phyloP scores from a whole-genome alignment of 2,113 vertebrate genomes.

The Oryzias woworae region DNA sequence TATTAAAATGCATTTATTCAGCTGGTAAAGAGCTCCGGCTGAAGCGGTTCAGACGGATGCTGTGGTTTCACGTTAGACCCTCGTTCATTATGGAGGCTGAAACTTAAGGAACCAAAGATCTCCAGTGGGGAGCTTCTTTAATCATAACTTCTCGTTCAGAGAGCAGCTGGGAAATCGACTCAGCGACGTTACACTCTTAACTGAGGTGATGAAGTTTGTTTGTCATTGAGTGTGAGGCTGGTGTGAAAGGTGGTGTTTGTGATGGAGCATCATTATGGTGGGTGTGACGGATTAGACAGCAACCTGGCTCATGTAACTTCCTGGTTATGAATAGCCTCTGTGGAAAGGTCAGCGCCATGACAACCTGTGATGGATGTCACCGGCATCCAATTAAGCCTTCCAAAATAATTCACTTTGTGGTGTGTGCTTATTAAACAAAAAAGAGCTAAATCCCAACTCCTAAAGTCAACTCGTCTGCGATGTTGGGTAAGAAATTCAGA shows the following conservation, averaged over 20 bases:
- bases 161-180: too few species aligned
- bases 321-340: conserved; percentile 81
- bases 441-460: conserved; percentile 78
- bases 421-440: conserved; percentile 82
- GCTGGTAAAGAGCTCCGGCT: too few species aligned
- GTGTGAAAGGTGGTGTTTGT: conserved; percentile 33
- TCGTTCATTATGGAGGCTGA: too few species aligned
- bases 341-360: conserved; percentile 82
- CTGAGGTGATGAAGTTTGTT: conserved; percentile 16
- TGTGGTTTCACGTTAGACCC: too few species aligned
- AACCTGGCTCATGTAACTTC: conserved; percentile 76
- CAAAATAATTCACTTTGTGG: conserved; percentile 72
- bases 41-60: too few species aligned
- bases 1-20: too few species aligned
- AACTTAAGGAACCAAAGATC: too few species aligned
- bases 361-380: conserved; percentile 83
- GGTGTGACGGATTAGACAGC: conserved; percentile 70
- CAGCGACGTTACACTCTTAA: too few species aligned
- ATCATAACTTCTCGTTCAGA: too few species aligned
- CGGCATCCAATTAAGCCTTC: conserved; percentile 81
- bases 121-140: too few species aligned
- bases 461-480: conserved; percentile 60
- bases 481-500: too few species aligned
- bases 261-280: conserved; percentile 49
- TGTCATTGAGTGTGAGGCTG: conserved; percentile 14